Evolutionary conservation across 1,140 invertebrate species (phyloP).

Genomic region (Sycophila sp.): DNA sequence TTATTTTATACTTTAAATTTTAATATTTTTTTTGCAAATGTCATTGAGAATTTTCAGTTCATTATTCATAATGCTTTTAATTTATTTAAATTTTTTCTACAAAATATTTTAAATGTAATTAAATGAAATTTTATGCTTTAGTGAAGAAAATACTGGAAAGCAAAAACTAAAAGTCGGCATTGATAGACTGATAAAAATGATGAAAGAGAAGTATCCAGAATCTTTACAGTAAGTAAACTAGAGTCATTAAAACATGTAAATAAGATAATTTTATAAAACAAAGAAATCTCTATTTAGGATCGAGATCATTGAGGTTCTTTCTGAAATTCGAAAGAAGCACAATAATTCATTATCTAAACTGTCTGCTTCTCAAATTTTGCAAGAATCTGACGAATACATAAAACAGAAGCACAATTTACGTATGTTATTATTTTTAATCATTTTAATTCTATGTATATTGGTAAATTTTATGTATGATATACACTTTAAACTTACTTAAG

Average conservation of each 20-base stretch:
- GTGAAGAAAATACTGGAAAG: not conserved
- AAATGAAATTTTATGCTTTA: constrained; percentile 1
- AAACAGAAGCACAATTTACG: constrained; percentile 23
- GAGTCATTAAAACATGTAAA: not conserved
- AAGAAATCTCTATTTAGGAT: not conserved
- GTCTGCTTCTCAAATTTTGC: constrained; percentile 31
- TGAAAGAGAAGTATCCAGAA: constrained; percentile 37
- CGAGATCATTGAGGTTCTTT: constrained; percentile 43
- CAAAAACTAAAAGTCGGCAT: constrained; percentile 12
- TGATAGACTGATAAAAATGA: constrained; percentile 33
- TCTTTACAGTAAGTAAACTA: constrained; percentile 41
- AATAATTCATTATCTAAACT: constrained; percentile 41
- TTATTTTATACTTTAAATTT: no score
- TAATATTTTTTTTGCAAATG: no score
- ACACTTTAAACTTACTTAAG: no score
- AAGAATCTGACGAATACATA: constrained; percentile 35
- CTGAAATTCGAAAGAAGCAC: constrained; percentile 39
- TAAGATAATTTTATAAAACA: not conserved
- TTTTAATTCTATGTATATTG: not conserved
- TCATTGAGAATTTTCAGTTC: no score
- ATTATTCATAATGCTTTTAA: no score
- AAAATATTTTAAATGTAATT: no score
- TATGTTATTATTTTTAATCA: constrained; percentile 21
- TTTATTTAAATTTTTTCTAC: no score
- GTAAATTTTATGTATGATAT: no score